A percentile compares a stretch with the other conserved stretches of the same genome.
Conservation (phyloP, 2,888 invertebrate genomes). For the Clunio marinus region DNA sequence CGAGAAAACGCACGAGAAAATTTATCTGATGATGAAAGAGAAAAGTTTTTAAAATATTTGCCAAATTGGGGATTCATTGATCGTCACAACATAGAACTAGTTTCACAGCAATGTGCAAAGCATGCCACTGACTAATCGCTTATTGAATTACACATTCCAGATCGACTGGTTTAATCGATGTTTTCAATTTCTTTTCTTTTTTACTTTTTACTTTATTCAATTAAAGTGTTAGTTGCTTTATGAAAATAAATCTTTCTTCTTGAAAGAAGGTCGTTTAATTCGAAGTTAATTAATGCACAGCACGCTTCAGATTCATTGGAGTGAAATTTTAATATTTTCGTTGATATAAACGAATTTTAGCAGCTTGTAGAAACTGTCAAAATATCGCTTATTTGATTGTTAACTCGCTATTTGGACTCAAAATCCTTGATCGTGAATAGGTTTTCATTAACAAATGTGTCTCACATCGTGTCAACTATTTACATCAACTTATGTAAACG, state of each 20-base stretch:
- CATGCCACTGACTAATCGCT: not conserved
- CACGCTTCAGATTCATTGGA: not conserved
- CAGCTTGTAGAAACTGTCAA: too few species aligned
- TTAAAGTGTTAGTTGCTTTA: not conserved
- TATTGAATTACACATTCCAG: not conserved
- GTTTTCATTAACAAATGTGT: slow-evolving; percentile 7
- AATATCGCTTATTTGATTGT: too few species aligned
- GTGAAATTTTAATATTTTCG: slow-evolving; percentile 12
- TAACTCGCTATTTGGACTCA: too few species aligned
- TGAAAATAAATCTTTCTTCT: not conserved
- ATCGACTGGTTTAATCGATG: not conserved
- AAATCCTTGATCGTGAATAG: slow-evolving; percentile 22
- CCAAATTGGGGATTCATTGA: too few species aligned
- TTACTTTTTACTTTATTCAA: not conserved
- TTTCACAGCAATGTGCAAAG: not conserved
- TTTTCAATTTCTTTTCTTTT: slow-evolving; percentile 19
- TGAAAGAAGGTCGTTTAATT: slow-evolving; percentile 33
- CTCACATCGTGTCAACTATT: slow-evolving; percentile 6
- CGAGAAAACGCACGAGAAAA: not conserved
- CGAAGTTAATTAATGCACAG: slow-evolving; percentile 25
- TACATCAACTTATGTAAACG: not conserved
- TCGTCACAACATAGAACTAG: not conserved
- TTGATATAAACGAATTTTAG: not conserved
- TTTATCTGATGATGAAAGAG: not conserved
- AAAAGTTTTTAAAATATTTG: too few species aligned